Conservation (phyloP, 2,797 vertebrate species). For the Mus minutoides region DNA sequence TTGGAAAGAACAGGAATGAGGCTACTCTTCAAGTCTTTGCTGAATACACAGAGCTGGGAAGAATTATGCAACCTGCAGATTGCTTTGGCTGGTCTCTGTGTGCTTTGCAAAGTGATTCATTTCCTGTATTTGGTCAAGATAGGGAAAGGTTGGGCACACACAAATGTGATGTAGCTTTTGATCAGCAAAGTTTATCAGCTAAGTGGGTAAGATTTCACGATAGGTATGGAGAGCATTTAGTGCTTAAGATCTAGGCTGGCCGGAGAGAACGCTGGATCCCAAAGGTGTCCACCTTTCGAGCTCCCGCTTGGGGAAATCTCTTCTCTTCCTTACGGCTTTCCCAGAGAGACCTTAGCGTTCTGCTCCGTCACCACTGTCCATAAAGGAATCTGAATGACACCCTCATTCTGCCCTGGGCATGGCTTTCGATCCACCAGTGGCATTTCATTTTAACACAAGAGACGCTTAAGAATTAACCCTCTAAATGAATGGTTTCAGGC, state of each 20-base stretch:
- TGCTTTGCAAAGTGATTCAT: constrained; percentile 83
- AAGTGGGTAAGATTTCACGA: constrained; percentile 65
- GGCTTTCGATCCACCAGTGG: constrained; percentile 11
- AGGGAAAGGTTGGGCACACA: constrained; percentile 80
- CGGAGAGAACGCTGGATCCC: neutral
- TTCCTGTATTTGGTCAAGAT: constrained; percentile 89
- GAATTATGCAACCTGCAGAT: constrained; percentile 77
- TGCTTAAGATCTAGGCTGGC: neutral
- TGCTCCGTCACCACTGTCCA: constrained; percentile 20
- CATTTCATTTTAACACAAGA: constrained; percentile 45
- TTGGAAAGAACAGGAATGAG: constrained; percentile 66
- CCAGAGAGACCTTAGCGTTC: neutral
- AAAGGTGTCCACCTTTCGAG: neutral
- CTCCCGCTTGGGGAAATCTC: neutral
- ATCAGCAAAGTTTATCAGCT: constrained; percentile 68
- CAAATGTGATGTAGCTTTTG: constrained; percentile 62
- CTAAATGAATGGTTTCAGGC: constrained; percentile 34
- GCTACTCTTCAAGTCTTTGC: constrained; percentile 60
- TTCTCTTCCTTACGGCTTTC: constrained; percentile 7
- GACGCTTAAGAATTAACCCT: constrained; percentile 58
- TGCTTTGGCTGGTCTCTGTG: constrained; percentile 84
- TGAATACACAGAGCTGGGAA: constrained; percentile 71
- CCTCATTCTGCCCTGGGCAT: constrained; percentile 14
- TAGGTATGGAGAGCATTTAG: constrained; percentile 50
- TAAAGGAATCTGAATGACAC: constrained; percentile 38